A percentile compares a stretch with the other conserved stretches of the same genome.
Conservation (phyloP, 2,888 invertebrate species). For the Orthonevra nobilis region DNA sequence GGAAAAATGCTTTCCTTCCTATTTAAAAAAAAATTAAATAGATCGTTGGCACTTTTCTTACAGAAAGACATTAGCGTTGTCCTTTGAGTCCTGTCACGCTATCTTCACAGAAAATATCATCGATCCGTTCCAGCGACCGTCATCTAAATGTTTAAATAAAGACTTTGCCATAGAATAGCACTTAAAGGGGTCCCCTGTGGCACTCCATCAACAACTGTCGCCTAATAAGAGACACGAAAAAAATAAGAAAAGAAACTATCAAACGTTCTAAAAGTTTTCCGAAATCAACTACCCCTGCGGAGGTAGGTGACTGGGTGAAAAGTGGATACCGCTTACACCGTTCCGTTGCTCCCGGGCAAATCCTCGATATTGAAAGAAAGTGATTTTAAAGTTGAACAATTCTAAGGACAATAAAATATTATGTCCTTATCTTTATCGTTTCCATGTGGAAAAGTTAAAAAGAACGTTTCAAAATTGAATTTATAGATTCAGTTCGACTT, state of each 20-base stretch:
- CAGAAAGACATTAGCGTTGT: slow-evolving; percentile 38
- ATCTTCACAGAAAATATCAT: too few relatives aligned
- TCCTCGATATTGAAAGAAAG: slow-evolving; percentile 46
- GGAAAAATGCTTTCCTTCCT: slow-evolving; percentile 44
- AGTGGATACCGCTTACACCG: not conserved
- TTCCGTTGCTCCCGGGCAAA: not conserved
- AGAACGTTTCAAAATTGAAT: slow-evolving; percentile 42
- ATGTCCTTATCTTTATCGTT: slow-evolving; percentile 51
- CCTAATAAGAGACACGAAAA: too few relatives aligned
- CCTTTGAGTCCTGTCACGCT: slow-evolving; percentile 39
- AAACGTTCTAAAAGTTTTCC: slow-evolving; percentile 3
- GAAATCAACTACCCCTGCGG: slow-evolving; percentile 25
- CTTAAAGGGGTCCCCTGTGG: slow-evolving; percentile 52
- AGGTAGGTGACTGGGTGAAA: not conserved
- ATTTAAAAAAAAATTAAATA: slow-evolving; percentile 11
- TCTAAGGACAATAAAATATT: slow-evolving; percentile 45
- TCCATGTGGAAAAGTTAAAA: slow-evolving; percentile 51
- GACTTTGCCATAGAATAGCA: slow-evolving; percentile 30
- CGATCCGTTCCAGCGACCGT: slow-evolving; percentile 25
- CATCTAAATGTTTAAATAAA: slow-evolving; percentile 41
- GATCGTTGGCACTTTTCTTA: slow-evolving; percentile 4
- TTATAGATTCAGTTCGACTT: slow-evolving; percentile 34
- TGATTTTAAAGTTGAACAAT: slow-evolving; percentile 60
- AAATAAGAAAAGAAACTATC: slow-evolving; percentile 20
- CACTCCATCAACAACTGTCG: slow-evolving; percentile 21